Evolutionary conservation across 2,113 vertebrate species (phyloP), one percentile per base, ranked within the genome.

Genomic region (Tonatia bakeri): DNA sequence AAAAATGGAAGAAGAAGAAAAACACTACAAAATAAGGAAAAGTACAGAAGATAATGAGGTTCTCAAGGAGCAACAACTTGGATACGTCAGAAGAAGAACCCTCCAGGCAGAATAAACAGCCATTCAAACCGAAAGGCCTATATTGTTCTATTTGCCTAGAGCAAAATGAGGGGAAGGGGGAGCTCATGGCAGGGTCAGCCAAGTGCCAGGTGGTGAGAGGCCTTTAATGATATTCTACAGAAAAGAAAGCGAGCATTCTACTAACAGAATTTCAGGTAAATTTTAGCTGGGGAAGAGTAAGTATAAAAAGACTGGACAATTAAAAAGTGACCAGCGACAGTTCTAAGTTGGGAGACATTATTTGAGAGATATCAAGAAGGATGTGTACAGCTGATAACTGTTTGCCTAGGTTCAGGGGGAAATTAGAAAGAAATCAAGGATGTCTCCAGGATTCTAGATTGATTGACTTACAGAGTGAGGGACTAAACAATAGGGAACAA

Each of bases 21-120:
- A 84, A 31, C 10, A 84, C 20, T 16, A 79, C 13, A 56, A 94
- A 91, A 88, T 76, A 76, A 87, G 75, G 28, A 67, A 79, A 87
- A 85, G 16, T 22, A 87, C 13, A 43, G 28, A 76, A 67, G 26
- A 83, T 40, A 87, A 45, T n/a, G 56, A 81, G 33, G 36, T 80
- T 95, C 50, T 87, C 54, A 90, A 85, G 52, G 33, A 59, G 3
- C 8, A 50, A 20, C 45, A 54, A 73, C n/a, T 38, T 86, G n/a
- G 43, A 69, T 59, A 33, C 17, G 69, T 28, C 31, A 45, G 77
- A 52, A 81, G 19, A 91, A 36, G 28, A 56, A 56, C 50, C 12
- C 50, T 61, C 33, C 31, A 20, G 2, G 59, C 1, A 50, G 38
- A 61, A 50, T 50, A 70, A 82, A 56, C 0, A 3, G 8, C 31